Evolutionary conservation across 2,113 vertebrate species (phyloP).

Genomic region (Turdus rufiventris): DNA sequence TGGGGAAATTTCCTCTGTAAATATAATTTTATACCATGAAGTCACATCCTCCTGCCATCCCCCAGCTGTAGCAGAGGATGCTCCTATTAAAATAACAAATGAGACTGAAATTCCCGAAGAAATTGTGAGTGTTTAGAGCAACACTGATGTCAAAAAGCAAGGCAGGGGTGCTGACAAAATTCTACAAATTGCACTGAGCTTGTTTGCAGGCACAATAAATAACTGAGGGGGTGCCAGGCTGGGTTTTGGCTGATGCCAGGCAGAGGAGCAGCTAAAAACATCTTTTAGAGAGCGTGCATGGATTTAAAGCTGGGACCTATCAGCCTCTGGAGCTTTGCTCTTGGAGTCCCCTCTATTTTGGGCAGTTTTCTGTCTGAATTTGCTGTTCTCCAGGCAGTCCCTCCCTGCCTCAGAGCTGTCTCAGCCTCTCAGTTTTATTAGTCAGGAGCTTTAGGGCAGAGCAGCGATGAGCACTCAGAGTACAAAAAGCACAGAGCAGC

Average conservation of each 20-base stretch:
- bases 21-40: accelerated
- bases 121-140: background rate
- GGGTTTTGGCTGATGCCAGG: background rate
- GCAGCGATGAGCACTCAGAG: background rate
- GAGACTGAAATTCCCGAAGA: background rate
- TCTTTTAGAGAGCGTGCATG: accelerated
- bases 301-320: background rate
- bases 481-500: background rate
- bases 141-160: background rate
- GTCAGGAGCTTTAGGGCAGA: background rate
- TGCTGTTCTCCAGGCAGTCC: background rate
- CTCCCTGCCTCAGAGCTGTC: background rate
- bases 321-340: background rate
- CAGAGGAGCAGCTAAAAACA: background rate
- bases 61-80: background rate
- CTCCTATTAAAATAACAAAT: background rate
- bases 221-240: background rate
- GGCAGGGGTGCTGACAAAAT: accelerated
- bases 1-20: background rate
- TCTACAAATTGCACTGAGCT: background rate
- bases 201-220: background rate
- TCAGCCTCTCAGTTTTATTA: background rate
- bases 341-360: background rate
- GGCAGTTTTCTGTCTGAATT: background rate
- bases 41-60: background rate